phyloP scores from a whole-genome alignment of 2,797 vertebrate genomes.

The Phoeniculus purpureus region DNA sequence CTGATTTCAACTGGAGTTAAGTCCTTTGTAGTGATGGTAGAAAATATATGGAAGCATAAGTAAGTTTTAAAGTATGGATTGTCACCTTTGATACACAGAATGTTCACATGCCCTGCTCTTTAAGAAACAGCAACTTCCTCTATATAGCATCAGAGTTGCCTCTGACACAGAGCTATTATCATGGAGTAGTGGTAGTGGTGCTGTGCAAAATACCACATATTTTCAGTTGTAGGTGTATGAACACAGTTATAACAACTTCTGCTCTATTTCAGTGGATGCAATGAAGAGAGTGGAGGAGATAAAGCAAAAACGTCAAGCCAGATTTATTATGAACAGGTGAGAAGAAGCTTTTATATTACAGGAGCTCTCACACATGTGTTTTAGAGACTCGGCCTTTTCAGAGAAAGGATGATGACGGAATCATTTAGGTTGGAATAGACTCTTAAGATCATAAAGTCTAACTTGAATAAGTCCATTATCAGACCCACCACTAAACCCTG shows the following conservation, averaged over 20 bases:
- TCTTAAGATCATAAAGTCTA: no score
- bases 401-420: not conserved
- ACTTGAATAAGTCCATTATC: no score
- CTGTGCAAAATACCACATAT: not conserved
- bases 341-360: not conserved
- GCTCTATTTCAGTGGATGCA: constrained; percentile 85
- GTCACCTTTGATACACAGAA: not conserved
- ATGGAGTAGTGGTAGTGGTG: not conserved
- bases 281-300: constrained; percentile 96
- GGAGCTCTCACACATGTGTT: not conserved
- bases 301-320: constrained; percentile 92
- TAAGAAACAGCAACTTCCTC: not conserved
- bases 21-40: not conserved
- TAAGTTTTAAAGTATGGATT: not conserved
- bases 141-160: fast-evolving
- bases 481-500: no score
- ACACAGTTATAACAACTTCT: not conserved
- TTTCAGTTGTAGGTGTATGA: not conserved
- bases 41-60: not conserved
- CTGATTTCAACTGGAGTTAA: not conserved
- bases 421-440: no score
- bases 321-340: constrained; percentile 96
- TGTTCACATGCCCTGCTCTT: not conserved
- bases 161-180: not conserved
- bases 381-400: not conserved